A percentile compares a stretch with the other conserved stretches of the same genome.
These are phyloP conservation scores for Tipula confusa DNA, from an alignment of 2,888 invertebrate species.

Conservation along the genomic window DNA sequence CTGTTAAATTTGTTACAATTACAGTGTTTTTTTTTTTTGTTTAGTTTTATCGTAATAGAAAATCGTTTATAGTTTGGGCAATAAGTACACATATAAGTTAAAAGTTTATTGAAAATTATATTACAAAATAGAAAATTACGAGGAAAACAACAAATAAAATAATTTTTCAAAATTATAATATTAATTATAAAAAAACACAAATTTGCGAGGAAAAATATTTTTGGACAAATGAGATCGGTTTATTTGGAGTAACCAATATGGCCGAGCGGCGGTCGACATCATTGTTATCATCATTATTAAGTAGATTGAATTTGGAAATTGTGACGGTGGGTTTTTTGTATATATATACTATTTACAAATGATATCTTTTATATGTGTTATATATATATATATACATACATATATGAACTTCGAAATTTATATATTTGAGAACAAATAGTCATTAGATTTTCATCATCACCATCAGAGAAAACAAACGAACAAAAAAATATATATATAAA, in stretches of 20 bases:
- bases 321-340: constrained; percentile 47
- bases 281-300: constrained; percentile 42
- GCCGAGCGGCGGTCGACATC: constrained; percentile 51
- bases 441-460: constrained; percentile 20
- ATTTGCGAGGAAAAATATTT: not conserved
- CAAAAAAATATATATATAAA: too few relatives aligned
- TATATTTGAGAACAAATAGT: not conserved
- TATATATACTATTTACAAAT: not conserved
- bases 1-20: too few relatives aligned
- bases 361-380: not conserved
- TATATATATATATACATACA: too few relatives aligned
- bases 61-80: not conserved
- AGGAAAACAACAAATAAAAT: not conserved
- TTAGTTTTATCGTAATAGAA: not conserved
- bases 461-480: not conserved
- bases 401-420: not conserved
- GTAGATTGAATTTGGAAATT: constrained; percentile 47
- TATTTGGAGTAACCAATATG: constrained; percentile 52
- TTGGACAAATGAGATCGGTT: constrained; percentile 50
- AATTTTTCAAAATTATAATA: not conserved
- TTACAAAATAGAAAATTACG: not conserved
- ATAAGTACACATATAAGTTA: not conserved
- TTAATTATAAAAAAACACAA: not conserved
- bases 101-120: not conserved
- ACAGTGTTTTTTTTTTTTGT: not conserved